Evolutionary conservation across 2,113 vertebrate genomes (phyloP).

Genomic region (Misgurnus anguillicaudatus): DNA sequence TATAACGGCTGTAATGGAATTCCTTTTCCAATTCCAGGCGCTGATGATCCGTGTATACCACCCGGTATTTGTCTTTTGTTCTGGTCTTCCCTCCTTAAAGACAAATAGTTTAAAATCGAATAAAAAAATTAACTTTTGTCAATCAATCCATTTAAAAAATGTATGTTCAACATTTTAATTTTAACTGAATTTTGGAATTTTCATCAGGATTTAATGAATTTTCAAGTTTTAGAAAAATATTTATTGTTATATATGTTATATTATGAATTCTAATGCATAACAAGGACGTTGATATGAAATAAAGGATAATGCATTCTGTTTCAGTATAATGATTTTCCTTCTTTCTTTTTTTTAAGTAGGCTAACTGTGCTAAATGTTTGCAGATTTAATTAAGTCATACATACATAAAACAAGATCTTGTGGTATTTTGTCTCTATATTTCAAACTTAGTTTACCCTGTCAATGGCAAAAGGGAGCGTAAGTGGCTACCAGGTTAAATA

Average conservation of each 20-base stretch:
- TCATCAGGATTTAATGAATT: background rate
- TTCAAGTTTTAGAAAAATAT: background rate
- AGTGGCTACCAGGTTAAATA: constrained; percentile 50
- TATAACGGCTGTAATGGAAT: constrained; percentile 95
- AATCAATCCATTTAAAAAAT: background rate
- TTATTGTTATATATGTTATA: background rate
- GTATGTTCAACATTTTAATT: no score
- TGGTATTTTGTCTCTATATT: constrained; percentile 32
- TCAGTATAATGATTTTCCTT: no score
- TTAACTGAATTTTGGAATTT: no score
- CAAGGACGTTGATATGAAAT: background rate
- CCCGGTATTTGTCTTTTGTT: constrained; percentile 95
- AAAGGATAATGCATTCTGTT: background rate
- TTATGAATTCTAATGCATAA: background rate
- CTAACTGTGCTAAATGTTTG: background rate
- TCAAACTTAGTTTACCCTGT: constrained; percentile 46
- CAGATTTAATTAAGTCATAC: no score
- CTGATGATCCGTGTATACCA: constrained; percentile 96
- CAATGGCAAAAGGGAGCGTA: constrained; percentile 10
- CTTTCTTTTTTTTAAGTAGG: constrained; percentile 10
- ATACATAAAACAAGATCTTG: background rate
- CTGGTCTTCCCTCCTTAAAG: constrained; percentile 85
- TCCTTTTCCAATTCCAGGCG: constrained; percentile 92
- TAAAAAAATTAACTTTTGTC: background rate
- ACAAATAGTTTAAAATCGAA: background rate